Evolutionary conservation across 2,888 invertebrate species (phyloP), one percentile per base, ranked within the genome.

Genomic region (Cotesia congregata): DNA sequence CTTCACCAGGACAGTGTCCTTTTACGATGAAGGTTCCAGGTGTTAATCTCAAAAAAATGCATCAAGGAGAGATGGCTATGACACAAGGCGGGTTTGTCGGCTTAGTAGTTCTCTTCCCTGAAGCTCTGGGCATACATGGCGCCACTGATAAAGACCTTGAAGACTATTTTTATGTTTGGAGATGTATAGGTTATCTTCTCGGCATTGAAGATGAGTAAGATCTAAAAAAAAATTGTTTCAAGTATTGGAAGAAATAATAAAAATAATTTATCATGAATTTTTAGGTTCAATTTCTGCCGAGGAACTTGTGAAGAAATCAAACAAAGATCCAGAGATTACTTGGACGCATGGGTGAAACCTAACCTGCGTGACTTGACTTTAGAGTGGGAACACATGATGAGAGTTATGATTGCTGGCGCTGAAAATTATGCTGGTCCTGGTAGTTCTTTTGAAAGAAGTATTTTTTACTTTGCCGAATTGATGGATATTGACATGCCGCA

Each of bases 81-180:
- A 92, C 92, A 0, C 92, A 91, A 80, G 90, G 90, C 82, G 91
- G 90, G 0, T 92, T 92, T 82, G 85, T 92, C 38, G 91, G 91
- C 0, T 80, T 90, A 5, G 79, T 90, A 0, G 81, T 92, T 5
- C 84, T 91, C 75, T 90, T 90, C 75, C 91, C 92, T 0, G 81
- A 88, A n/a, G 80, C 85, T 39, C 89, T 91, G 77, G 90, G 90
- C 0, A 82, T 88, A 2, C 85, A 86, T 41, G 81, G 86, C 9
- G 87, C 87, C 0, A 88, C 86, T 17, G 86, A 89, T 0, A 87
- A 89, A 12, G 91, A 92, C 71, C 82, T 92, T 9, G 91, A 91
- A 1, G 91, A 90, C 39, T 91, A 91, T 80, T 88, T 91, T 38
- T 91, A 92, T 79, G 85, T 91, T 59, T 92, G 92, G 92, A 85